A percentile compares a stretch with the other conserved stretches of the same genome.
Conservation (phyloP, 2,797 vertebrate species). For the Hypotaenidia philippensis region DNA sequence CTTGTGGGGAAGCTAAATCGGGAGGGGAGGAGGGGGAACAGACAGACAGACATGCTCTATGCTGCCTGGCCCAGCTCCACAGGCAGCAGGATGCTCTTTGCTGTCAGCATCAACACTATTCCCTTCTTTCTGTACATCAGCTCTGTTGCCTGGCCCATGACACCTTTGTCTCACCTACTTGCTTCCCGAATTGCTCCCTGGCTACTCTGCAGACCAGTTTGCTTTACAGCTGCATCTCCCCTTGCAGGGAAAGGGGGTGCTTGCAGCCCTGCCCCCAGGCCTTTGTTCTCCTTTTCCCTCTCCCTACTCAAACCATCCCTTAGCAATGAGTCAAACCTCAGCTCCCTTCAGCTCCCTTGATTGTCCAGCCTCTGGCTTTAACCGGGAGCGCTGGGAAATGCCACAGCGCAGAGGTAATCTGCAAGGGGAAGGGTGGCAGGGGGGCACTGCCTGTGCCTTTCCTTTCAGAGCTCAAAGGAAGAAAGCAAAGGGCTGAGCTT, state of each 20-base stretch:
- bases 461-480: neutral
- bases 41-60: neutral
- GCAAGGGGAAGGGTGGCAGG: neutral
- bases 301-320: neutral
- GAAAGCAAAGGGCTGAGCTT: neutral
- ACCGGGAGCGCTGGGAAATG: neutral
- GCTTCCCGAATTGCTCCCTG: neutral
- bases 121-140: neutral
- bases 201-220: neutral
- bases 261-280: neutral
- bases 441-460: neutral
- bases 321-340: neutral
- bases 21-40: no score
- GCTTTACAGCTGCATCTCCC: neutral
- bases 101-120: neutral
- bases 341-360: neutral
- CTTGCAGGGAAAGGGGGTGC: neutral
- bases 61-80: accelerated
- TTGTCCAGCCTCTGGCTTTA: neutral
- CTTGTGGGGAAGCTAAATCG: neutral
- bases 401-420: neutral
- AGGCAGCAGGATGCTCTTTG: neutral
- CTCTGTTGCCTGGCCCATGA: neutral
- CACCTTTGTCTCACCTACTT: neutral
- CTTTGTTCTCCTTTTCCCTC: neutral